These are phyloP conservation scores for Leptinotarsa tumamoca DNA, from an alignment of 2,888 invertebrate genomes.

Conservation along the genomic window DNA sequence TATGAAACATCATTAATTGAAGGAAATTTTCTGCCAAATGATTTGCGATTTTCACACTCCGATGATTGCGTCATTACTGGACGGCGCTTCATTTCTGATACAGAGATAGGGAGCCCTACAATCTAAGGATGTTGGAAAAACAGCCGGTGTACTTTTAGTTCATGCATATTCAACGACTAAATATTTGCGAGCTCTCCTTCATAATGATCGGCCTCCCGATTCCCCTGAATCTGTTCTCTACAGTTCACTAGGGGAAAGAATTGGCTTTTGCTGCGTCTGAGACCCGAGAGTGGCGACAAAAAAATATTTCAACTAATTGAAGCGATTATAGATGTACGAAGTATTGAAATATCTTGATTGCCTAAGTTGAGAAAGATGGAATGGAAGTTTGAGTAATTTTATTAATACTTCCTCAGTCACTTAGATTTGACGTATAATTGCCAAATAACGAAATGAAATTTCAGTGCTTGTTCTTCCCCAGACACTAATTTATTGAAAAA, in stretches of 20 bases:
- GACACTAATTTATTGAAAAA: too few species aligned
- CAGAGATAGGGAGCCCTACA: conserved; percentile 46
- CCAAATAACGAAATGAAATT: too few species aligned
- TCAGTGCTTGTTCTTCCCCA: too few species aligned
- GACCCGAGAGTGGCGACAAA: not conserved
- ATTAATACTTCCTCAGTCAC: too few species aligned
- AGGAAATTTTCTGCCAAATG: not conserved
- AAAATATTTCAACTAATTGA: too few species aligned
- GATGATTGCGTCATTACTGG: conserved; percentile 33
- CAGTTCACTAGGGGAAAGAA: conserved; percentile 48
- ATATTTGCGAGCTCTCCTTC: conserved; percentile 66
- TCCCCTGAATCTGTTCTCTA: conserved; percentile 53
- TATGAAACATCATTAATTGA: not conserved
- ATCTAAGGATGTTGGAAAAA: conserved; percentile 62
- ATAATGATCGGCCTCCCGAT: conserved; percentile 62
- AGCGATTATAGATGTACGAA: too few species aligned
- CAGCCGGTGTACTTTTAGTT: conserved; percentile 63
- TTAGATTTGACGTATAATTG: too few species aligned
- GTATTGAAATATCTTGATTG: too few species aligned
- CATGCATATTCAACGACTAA: conserved; percentile 66
- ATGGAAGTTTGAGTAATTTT: too few species aligned
- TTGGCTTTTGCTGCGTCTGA: conserved; percentile 24
- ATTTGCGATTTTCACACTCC: not conserved
- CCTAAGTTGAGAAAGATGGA: too few species aligned
- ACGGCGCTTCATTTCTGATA: conserved; percentile 35